A percentile compares a stretch with the other conserved stretches of the same genome.
Evolutionary conservation across 2,888 invertebrate species (phyloP).

Genomic region (Sisyra terminalis): DNA sequence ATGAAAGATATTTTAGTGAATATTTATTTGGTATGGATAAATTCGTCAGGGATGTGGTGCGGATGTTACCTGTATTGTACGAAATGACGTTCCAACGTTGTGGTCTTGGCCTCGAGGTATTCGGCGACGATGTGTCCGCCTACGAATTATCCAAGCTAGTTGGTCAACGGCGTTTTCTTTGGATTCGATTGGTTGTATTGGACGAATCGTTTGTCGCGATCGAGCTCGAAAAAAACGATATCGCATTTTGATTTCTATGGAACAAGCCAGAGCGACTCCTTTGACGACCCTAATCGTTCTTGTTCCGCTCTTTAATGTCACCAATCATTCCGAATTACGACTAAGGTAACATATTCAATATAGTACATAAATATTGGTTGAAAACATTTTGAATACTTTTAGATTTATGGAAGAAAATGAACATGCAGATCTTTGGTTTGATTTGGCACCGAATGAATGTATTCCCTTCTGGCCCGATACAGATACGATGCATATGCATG

Average conservation of each 20-base stretch:
- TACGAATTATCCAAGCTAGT: constrained; percentile 24
- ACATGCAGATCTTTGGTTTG: constrained; percentile 68
- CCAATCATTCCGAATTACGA: constrained; percentile 46
- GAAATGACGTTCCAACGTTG: constrained; percentile 47
- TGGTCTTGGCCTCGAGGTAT: constrained; percentile 42
- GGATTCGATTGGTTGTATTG: constrained; percentile 59
- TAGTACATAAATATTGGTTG: constrained; percentile 11
- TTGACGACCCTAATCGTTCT: constrained; percentile 66
- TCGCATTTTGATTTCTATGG: constrained; percentile 48
- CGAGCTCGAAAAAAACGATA: constrained; percentile 55
- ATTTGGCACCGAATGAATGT: constrained; percentile 50
- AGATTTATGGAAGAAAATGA: constrained; percentile 78
- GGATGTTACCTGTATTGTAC: constrained; percentile 38
- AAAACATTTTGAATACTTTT: too few relatives aligned
- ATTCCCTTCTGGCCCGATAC: constrained; percentile 71
- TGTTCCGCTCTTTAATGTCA: constrained; percentile 61
- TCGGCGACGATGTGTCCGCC: constrained; percentile 31
- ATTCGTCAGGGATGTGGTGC: constrained; percentile 39
- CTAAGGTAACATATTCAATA: constrained; percentile 19
- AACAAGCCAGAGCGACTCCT: constrained; percentile 52
- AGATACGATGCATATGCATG: constrained; percentile 62
- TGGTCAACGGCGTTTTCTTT: constrained; percentile 38
- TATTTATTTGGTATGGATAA: too few relatives aligned
- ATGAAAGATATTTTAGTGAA: too few relatives aligned
- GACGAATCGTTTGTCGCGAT: constrained; percentile 55